phyloP scores from a whole-genome alignment of 2,888 invertebrate genomes.

The Scaptomyza flava region DNA sequence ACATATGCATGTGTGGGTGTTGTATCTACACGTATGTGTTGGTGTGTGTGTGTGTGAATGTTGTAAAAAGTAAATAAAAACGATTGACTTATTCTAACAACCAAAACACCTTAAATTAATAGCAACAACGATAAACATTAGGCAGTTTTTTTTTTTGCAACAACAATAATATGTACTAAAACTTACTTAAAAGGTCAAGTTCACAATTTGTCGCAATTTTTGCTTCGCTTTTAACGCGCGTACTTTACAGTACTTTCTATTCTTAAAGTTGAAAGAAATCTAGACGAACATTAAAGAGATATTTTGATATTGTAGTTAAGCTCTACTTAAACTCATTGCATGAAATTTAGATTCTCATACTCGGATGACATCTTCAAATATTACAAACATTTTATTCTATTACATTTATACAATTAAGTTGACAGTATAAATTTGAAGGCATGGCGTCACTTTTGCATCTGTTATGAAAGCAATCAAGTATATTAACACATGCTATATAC shows the following conservation, averaged over 20 bases:
- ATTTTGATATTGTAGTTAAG: too few relatives aligned
- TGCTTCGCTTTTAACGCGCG: not conserved
- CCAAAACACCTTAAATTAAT: slow-evolving; percentile 40
- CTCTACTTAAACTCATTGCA: too few relatives aligned
- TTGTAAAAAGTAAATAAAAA: slow-evolving; percentile 17
- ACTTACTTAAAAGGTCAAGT: slow-evolving; percentile 54
- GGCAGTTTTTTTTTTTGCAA: slow-evolving; percentile 9
- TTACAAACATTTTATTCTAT: too few relatives aligned
- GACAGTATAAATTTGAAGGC: not conserved
- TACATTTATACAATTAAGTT: not conserved
- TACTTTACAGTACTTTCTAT: too few relatives aligned
- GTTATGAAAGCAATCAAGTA: not conserved
- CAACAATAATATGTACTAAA: slow-evolving; percentile 25
- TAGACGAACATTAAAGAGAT: too few relatives aligned
- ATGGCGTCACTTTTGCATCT: not conserved
- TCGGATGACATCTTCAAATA: too few relatives aligned
- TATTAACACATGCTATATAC: too few relatives aligned
- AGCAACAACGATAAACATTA: slow-evolving; percentile 32
- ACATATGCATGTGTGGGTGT: slow-evolving; percentile 11
- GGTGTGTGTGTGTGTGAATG: slow-evolving; percentile 13
- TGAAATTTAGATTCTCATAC: too few relatives aligned
- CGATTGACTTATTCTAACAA: slow-evolving; percentile 11
- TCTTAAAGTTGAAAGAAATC: too few relatives aligned
- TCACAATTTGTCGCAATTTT: slow-evolving; percentile 32
- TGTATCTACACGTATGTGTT: slow-evolving; percentile 6